These are phyloP conservation scores for Panopea generosa DNA, from an alignment of 2,888 invertebrate genomes.

Conservation along the genomic window DNA sequence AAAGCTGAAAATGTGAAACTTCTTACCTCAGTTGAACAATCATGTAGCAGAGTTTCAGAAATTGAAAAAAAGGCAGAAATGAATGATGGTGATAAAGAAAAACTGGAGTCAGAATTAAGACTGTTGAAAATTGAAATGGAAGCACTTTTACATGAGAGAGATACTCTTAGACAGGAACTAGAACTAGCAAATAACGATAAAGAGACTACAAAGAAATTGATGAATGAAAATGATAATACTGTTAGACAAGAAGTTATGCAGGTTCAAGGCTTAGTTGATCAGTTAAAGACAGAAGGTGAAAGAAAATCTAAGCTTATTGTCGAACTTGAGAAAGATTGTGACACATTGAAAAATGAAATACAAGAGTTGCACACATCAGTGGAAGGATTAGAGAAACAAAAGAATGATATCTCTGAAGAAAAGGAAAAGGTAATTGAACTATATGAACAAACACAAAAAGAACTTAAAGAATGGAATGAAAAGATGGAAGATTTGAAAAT, in stretches of 20 bases:
- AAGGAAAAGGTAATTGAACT: no score
- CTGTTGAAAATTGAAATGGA: constrained; percentile 30
- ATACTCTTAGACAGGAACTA: constrained; percentile 9
- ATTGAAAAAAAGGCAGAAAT: constrained; percentile 28
- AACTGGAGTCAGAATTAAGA: constrained; percentile 27
- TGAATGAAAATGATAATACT: no score
- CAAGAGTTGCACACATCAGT: not conserved
- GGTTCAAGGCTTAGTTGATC: not conserved
- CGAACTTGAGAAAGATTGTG: constrained; percentile 8
- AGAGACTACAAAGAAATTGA: no score
- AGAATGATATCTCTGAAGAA: no score
- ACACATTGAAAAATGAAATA: constrained; percentile 7
- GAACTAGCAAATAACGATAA: not conserved
- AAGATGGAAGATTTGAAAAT: no score
- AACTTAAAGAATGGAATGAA: no score
- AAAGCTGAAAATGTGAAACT: constrained; percentile 46
- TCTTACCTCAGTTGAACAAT: constrained; percentile 11
- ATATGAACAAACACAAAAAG: no score
- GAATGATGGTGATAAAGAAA: constrained; percentile 22
- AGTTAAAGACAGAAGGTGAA: not conserved
- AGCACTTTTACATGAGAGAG: constrained; percentile 7
- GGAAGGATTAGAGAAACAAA: no score
- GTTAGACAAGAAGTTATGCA: not conserved
- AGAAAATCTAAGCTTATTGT: constrained; percentile 5
- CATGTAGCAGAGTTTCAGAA: constrained; percentile 31